phyloP scores from a whole-genome alignment of 2,888 invertebrate genomes.

The Cyclophora albipunctata region DNA sequence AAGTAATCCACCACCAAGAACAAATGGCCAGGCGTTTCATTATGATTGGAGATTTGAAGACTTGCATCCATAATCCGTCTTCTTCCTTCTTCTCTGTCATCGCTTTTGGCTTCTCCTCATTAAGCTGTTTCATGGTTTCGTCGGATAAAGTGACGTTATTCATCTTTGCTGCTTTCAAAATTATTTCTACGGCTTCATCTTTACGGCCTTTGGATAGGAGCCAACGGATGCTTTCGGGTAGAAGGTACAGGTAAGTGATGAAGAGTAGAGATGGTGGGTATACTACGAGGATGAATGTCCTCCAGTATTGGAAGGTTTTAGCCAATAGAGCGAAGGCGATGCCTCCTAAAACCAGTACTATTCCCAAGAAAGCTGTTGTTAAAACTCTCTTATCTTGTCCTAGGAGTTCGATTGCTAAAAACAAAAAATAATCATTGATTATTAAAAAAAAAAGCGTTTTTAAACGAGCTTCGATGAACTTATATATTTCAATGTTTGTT shows the following conservation, averaged over 20 bases:
- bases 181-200: constrained; percentile 78
- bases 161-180: constrained; percentile 78
- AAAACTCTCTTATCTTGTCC: constrained; percentile 62
- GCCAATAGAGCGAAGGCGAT: constrained; percentile 80
- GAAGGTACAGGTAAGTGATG: constrained; percentile 79
- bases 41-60: constrained; percentile 55
- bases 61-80: constrained; percentile 52
- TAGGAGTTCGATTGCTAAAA: constrained; percentile 61
- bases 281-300: constrained; percentile 78
- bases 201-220: constrained; percentile 80
- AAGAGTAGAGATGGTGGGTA: constrained; percentile 83
- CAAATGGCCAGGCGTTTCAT: constrained; percentile 58
- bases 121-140: constrained; percentile 56
- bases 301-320: constrained; percentile 82
- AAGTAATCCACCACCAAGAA: constrained; percentile 84
- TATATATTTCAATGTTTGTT: too few species aligned
- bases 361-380: constrained; percentile 60
- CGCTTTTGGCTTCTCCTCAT: constrained; percentile 47
- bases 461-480: neutral
- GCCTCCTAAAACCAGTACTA: constrained; percentile 80
- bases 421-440: neutral
- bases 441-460: neutral
- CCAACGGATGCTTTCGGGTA: constrained; percentile 89
- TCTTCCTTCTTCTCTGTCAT: constrained; percentile 35
- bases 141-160: constrained; percentile 72